Evolutionary conservation across 2,113 vertebrate genomes (phyloP).

Genomic region (Dascyllus trimaculatus): DNA sequence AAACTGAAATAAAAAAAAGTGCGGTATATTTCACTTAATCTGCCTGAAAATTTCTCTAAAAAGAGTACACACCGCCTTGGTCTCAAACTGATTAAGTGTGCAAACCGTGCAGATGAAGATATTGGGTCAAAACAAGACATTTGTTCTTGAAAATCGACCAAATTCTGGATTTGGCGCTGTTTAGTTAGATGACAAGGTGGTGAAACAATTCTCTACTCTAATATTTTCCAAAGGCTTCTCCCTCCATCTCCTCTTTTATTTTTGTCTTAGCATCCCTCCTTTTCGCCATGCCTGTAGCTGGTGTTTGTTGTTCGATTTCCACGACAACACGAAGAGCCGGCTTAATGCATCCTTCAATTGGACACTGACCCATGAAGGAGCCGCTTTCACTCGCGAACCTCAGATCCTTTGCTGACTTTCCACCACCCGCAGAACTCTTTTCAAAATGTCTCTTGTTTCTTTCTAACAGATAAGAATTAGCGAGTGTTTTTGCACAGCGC

Average conservation of each 20-base stretch:
- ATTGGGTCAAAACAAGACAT: not conserved
- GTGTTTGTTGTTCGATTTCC: constrained; percentile 73
- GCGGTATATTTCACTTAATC: not conserved
- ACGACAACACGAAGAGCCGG: constrained; percentile 57
- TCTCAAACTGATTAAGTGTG: not conserved
- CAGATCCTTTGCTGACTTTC: constrained; percentile 8
- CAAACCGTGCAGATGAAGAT: not conserved
- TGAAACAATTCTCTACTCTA: constrained; percentile 41
- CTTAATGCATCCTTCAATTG: constrained; percentile 36
- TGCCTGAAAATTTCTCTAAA: not conserved
- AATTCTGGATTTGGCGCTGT: constrained; percentile 29
- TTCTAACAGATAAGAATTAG: constrained; percentile 64
- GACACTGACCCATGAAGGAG: constrained; percentile 31
- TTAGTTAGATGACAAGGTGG: constrained; percentile 42
- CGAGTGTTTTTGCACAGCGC: constrained; percentile 33
- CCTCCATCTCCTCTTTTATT: constrained; percentile 23
- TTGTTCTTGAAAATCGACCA: not conserved
- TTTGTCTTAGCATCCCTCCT: constrained; percentile 34
- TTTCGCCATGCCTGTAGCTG: constrained; percentile 46
- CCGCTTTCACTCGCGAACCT: not conserved
- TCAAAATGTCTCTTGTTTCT: constrained; percentile 2
- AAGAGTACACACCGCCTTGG: not conserved
- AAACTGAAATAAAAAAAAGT: constrained; percentile 18
- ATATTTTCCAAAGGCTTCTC: constrained; percentile 49
- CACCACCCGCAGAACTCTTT: constrained; percentile 23